Conservation (phyloP, 92 coral and sea anemone genomes). For the Epizoanthus scotinus region DNA sequence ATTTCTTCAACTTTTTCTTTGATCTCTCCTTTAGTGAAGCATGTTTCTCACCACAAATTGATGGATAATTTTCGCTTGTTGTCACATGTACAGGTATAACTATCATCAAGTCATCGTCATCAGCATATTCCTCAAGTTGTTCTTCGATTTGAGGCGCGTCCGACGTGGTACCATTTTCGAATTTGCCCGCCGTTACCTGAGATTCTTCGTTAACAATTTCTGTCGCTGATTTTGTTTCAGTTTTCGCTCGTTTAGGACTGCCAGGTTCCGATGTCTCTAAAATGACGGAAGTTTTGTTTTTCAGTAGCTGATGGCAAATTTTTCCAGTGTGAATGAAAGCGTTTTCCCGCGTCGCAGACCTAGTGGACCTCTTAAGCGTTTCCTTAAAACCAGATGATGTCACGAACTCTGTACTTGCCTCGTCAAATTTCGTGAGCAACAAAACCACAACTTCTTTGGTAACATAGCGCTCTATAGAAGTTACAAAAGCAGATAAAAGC, state of each 20-base stretch:
- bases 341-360: slow-evolving; percentile 52
- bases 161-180: slow-evolving; percentile 46
- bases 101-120: slow-evolving; percentile 34
- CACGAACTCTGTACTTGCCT: slow-evolving; percentile 68
- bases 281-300: background rate
- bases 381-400: slow-evolving; percentile 63
- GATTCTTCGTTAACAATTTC: slow-evolving; percentile 6
- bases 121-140: background rate
- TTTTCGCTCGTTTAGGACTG: background rate
- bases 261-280: background rate
- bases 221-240: background rate
- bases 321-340: slow-evolving; percentile 67
- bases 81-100: slow-evolving; percentile 30
- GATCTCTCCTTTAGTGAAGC: background rate
- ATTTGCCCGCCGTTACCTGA: slow-evolving; percentile 56
- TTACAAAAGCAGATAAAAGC: slow-evolving; percentile 63
- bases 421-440: slow-evolving; percentile 69
- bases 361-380: slow-evolving; percentile 65
- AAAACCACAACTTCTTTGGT: slow-evolving; percentile 61
- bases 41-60: background rate
- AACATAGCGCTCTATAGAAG: slow-evolving; percentile 66
- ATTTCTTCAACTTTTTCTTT: slow-evolving; percentile 27
- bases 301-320: slow-evolving; percentile 44
- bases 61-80: background rate
- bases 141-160: slow-evolving; percentile 12